Base-by-base conservation (phyloP, 1,140 invertebrate species). In the Goniozus legneri region DNA sequence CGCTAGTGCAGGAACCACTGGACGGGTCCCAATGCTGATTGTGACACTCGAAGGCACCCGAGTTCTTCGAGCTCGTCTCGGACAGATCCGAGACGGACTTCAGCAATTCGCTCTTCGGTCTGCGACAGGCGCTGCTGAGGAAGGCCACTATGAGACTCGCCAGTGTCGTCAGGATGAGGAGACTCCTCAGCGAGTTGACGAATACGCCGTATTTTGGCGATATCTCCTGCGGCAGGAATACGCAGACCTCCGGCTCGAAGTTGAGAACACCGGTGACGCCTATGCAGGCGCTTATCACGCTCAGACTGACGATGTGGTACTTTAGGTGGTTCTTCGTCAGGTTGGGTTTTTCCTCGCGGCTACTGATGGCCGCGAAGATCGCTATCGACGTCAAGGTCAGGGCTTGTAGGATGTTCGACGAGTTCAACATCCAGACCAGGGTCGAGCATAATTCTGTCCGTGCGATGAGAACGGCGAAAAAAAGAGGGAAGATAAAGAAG, bases 301-400 rank as follows among this genome's bases (percentile, higher is more conserved):
- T 76, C 14, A 81, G 53, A 8, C 78, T 79, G 10, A 71, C 74
- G 33, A 82, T 47, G 47, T 82, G 80, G 50, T 82, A 81, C 40
- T 77, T 73, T 6, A 82, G 64, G 20, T 82, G 81, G 27, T 77
- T 78, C 30, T 78, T 71, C 3, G 79, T 71, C 6, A 81, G 56
- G n/a, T 62, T 72, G 7, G 52, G 33, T 0, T 36, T 33, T 2
- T 62, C 60, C 1, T 71, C 76, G 44, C 39, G 71, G 46, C 60
- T 76, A 70, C 50, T 68, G 53, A 68, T 76, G 64, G 49, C 78
- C 44, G 75, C 76, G 70, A 67, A 79, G 12, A 79, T 63, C 1
- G 77, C 73, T 41, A 82, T 70, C 12, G 80, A 78, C 1, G 78
- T 69, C 7, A 82, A 51, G 2, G 76, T 78, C n/a, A 77, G 58